phyloP scores from a whole-genome alignment of 1,140 invertebrate species.

The Trialeurodes vaporariorum region DNA sequence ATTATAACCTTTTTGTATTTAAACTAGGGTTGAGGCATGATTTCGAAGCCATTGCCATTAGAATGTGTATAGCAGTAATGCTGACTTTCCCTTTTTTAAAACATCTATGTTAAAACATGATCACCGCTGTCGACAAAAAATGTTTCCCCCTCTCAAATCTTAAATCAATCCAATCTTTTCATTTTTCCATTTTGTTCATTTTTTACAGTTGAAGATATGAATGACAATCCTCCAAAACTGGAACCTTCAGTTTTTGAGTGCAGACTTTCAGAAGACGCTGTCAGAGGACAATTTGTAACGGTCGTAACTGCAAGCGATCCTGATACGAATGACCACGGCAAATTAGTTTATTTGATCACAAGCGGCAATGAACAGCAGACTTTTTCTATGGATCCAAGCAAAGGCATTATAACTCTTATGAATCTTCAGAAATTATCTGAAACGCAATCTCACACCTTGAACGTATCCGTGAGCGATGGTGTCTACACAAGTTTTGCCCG shows the following conservation, averaged over 20 bases:
- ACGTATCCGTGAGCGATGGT: constrained; percentile 84
- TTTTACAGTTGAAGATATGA: constrained; percentile 61
- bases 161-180: neutral
- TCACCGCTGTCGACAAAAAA: too few species aligned
- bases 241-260: constrained; percentile 68
- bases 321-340: constrained; percentile 60
- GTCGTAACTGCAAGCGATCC: constrained; percentile 77
- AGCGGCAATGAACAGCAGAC: constrained; percentile 73
- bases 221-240: constrained; percentile 77
- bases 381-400: constrained; percentile 62
- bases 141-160: neutral
- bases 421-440: constrained; percentile 48
- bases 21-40: too few species aligned
- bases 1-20: too few species aligned
- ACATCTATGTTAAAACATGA: too few species aligned
- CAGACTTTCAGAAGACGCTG: constrained; percentile 65
- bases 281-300: constrained; percentile 75
- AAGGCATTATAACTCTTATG: constrained; percentile 47
- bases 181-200: constrained; percentile 16
- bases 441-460: constrained; percentile 43
- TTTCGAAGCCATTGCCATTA: too few species aligned
- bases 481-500: constrained; percentile 75
- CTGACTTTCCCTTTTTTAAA: too few species aligned
- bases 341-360: constrained; percentile 67
- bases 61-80: too few species aligned